phyloP scores from a whole-genome alignment of 2,113 vertebrate genomes.

The Hippocampus guttulatus region DNA sequence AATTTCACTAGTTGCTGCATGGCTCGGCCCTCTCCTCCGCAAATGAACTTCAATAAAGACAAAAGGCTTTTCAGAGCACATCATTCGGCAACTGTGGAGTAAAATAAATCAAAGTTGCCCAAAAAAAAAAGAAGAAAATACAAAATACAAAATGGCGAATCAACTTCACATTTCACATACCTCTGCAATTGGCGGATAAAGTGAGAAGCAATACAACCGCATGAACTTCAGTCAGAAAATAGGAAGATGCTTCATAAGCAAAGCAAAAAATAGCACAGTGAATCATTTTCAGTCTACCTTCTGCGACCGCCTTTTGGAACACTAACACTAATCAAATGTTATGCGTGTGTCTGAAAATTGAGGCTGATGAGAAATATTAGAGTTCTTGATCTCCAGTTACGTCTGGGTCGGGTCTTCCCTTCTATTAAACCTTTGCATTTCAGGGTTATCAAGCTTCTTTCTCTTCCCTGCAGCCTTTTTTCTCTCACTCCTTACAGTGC shows the following conservation, averaged over 20 bases:
- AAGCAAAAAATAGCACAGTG: neutral
- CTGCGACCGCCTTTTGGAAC: neutral
- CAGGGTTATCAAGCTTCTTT: constrained; percentile 15
- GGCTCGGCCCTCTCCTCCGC: too few species aligned
- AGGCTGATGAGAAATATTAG: constrained; percentile 29
- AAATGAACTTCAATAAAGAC: neutral
- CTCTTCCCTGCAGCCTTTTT: constrained; percentile 18
- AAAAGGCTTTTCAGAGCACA: neutral
- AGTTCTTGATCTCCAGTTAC: constrained; percentile 35
- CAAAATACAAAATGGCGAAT: neutral
- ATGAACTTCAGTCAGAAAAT: neutral
- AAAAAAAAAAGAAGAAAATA: neutral
- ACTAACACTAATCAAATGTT: neutral
- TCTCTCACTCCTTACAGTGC: constrained; percentile 43
- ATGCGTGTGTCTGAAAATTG: constrained; percentile 2
- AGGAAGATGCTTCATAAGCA: neutral
- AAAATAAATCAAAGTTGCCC: too few species aligned
- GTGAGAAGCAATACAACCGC: neutral
- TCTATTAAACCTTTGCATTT: constrained; percentile 35
- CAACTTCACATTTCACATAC: neutral
- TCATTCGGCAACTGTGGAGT: neutral
- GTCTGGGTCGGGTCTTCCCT: constrained; percentile 11
- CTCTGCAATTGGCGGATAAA: neutral
- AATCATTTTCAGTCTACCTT: neutral
- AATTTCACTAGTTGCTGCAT: too few species aligned